These are phyloP conservation scores for Anagyrus pseudococci DNA, from an alignment of 2,888 invertebrate genomes.

Conservation along the genomic window DNA sequence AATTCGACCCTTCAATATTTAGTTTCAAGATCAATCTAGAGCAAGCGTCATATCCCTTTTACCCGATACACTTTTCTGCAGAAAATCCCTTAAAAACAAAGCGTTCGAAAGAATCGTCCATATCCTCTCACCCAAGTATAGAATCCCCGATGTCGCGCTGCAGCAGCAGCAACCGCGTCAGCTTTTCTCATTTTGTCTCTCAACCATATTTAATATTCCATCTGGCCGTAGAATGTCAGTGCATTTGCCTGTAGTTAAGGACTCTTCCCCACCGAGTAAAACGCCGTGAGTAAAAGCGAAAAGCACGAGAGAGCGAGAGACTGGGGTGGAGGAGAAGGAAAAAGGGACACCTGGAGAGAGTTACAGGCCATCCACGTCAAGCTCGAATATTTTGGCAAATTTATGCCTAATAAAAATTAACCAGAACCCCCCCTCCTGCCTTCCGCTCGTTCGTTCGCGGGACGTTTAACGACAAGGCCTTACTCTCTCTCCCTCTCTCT, in stretches of 20 bases:
- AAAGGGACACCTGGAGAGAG: conserved; percentile 47
- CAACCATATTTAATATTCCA: conserved; percentile 48
- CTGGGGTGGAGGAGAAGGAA: conserved; percentile 19
- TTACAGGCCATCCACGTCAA: conserved; percentile 60
- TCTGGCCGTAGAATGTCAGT: conserved; percentile 22
- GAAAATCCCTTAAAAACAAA: no score
- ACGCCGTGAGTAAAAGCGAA: conserved; percentile 16
- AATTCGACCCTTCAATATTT: no score
- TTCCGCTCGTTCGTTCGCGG: conserved; percentile 34
- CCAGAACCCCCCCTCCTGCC: conserved; percentile 48
- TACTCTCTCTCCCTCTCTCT: conserved; percentile 3
- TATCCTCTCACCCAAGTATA: no score
- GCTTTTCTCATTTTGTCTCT: conserved; percentile 1
- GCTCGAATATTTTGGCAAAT: conserved; percentile 62
- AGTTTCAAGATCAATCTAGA: no score
- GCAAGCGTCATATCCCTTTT: no score
- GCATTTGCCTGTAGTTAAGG: conserved; percentile 3
- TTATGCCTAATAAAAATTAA: conserved; percentile 63
- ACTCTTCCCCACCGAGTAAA: conserved; percentile 4
- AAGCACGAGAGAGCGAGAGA: conserved; percentile 10
- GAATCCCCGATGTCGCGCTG: no score
- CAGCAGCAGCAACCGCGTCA: neutral
- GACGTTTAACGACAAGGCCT: conserved; percentile 50
- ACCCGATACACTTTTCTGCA: no score
- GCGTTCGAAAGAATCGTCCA: neutral